Evolutionary conservation across 2,797 vertebrate species (phyloP).

Genomic region (Sebastes hopkinsi): DNA sequence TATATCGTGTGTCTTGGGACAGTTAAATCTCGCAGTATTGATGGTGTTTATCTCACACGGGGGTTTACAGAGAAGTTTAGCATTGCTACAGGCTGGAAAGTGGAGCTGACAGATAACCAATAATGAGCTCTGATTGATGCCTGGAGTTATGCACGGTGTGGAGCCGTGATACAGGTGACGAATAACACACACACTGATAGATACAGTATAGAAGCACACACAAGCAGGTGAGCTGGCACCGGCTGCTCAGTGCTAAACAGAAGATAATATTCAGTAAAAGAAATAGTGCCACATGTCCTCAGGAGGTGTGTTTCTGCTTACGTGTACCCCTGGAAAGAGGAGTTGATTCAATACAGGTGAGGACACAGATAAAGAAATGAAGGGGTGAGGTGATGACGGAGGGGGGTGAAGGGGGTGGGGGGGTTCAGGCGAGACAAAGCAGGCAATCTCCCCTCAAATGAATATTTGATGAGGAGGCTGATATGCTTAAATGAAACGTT

Average conservation of each 20-base stretch:
- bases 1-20: conserved; percentile 31
- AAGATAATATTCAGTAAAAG: conserved; percentile 8
- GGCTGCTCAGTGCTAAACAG: background rate
- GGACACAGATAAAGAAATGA: conserved; percentile 12
- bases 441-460: conserved; percentile 55
- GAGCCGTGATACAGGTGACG: conserved; percentile 24
- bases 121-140: conserved; percentile 59
- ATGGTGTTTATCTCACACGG: conserved; percentile 57
- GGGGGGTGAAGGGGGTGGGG: background rate
- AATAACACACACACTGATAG: background rate
- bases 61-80: conserved; percentile 45
- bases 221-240: background rate
- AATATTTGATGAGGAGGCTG: conserved; percentile 69
- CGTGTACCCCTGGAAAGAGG: background rate
- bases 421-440: conserved; percentile 33
- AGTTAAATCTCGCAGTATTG: conserved; percentile 32
- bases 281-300: background rate
- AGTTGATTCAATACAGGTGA: conserved; percentile 11
- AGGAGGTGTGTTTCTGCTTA: background rate
- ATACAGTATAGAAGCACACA: conserved; percentile 3
- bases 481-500: conserved; percentile 63
- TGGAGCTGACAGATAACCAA: conserved; percentile 57
- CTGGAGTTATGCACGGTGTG: conserved; percentile 8
- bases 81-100: conserved; percentile 37
- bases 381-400: background rate